phyloP scores from a whole-genome alignment of 2,113 vertebrate genomes.

The Antechinus stuartii region DNA sequence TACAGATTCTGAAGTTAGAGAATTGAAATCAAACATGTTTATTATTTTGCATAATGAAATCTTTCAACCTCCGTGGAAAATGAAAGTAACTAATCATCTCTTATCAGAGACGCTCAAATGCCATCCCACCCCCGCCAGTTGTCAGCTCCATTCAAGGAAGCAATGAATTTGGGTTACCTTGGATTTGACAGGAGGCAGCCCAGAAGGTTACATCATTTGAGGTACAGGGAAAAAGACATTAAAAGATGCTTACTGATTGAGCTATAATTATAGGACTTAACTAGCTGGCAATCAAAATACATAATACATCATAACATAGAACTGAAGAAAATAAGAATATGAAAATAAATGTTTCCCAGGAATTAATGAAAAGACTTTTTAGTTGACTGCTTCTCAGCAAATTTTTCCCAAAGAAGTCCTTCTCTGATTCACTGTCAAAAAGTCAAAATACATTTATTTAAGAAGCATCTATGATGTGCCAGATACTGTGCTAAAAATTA shows the following conservation, averaged over 20 bases:
- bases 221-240: conserved; percentile 7
- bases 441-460: not conserved
- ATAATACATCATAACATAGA: not conserved
- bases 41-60: conserved; percentile 73
- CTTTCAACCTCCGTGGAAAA: conserved; percentile 61
- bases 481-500: not conserved
- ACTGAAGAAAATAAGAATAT: not conserved
- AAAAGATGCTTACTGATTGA: conserved; percentile 29
- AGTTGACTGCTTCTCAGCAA: conserved; percentile 15
- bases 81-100: conserved; percentile 70
- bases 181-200: conserved; percentile 52
- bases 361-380: conserved; percentile 49
- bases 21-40: conserved; percentile 67
- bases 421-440: not conserved
- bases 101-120: conserved; percentile 63
- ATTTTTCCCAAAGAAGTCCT: conserved; percentile 44
- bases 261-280: not conserved
- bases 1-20: conserved; percentile 44
- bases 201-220: not conserved
- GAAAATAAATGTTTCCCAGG: conserved; percentile 45
- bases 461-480: not conserved
- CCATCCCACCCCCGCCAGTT: not conserved
- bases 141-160: conserved; percentile 19
- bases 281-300: conserved; percentile 46
- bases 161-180: not conserved